Base-by-base conservation (phyloP, 2,113 vertebrate species). In the Strigops habroptila region DNA sequence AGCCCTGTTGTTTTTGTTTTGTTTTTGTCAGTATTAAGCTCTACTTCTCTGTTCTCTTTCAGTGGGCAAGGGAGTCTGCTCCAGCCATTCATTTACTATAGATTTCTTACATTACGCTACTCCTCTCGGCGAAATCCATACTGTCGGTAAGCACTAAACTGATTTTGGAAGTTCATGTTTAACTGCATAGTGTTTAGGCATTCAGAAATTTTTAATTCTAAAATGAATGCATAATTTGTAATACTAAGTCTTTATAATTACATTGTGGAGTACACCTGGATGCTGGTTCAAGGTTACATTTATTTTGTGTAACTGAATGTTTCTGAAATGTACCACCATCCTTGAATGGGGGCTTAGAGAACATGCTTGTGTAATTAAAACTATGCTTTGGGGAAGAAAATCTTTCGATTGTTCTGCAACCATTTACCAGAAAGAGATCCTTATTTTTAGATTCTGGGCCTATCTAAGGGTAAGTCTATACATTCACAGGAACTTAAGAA, bases 31-130 rank as follows among this genome's bases (percentile, higher is more conserved):
- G 9, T 89, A 60, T 75, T 96, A 92, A 80, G 16, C 18, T 71
- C 17, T 23, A 9, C 28, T 92, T 91, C 35, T 92, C 35, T 96
- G 5, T 96, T 83, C 88, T 83, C 67, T 98, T 95, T 82, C 97
- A 99, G 99, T 91, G 99, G 99, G 39, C 99, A 99, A 96, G 99
- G 99, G 88, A 99, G 99, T 93, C 98, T 99, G 96, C 98, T 99
- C 41, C 98, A 99, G 96, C 99, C 99, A 4, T 99, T 99, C 96
- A 99, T 99, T 97, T 99, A 99, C 96, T 99, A 99, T 67, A 96
- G 99, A 86, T 99, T 99, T 97, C 99, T 99, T 83, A 99, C 99
- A 3, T 98, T 99, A 19, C 99, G 99, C 52, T 99, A 99, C 51
- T 98, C 99, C 22, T 99, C 99, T 88, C 98, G 99, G 94, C 98